Conservation (phyloP, 1,140 invertebrate species). For the Drosophila subpulchrella region DNA sequence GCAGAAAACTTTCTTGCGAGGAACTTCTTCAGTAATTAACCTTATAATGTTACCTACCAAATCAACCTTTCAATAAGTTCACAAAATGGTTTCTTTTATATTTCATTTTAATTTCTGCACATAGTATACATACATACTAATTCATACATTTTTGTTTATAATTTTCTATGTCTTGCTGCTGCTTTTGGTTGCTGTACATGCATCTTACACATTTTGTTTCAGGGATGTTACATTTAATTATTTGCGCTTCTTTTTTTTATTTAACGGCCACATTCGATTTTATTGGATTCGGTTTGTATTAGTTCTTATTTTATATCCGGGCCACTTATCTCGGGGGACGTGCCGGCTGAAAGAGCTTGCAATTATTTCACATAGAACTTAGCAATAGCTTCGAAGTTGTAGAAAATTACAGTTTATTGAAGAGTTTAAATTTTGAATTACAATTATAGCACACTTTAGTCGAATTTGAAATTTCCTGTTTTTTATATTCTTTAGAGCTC, state of each 20-base stretch:
- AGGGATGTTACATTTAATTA: constrained; percentile 30
- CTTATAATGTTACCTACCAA: too few species aligned
- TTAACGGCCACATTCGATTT: constrained; percentile 34
- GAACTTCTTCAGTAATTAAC: background rate
- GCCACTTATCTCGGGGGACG: constrained; percentile 5
- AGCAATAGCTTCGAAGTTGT: constrained; percentile 36
- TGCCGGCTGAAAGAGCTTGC: constrained; percentile 52
- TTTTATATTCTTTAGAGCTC: constrained; percentile 7
- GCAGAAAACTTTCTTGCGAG: too few species aligned
- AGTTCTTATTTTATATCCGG: constrained; percentile 13
- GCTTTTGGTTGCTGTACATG: constrained; percentile 46
- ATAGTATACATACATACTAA: constrained; percentile 76
- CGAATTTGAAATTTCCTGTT: constrained; percentile 9
- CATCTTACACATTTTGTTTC: constrained; percentile 47
- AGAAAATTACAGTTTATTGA: constrained; percentile 21
- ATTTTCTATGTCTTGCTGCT: constrained; percentile 53
- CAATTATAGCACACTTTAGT: background rate
- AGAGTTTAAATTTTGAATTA: background rate
- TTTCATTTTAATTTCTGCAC: constrained; percentile 75
- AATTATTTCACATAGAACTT: constrained; percentile 23
- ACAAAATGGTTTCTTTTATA: constrained; percentile 16
- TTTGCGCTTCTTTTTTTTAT: constrained; percentile 14
- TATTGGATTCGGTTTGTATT: constrained; percentile 35
- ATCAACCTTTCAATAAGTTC: background rate
- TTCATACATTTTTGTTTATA: constrained; percentile 59